phyloP scores from a whole-genome alignment of 2,797 vertebrate genomes.

The Tragopan temminckii region DNA sequence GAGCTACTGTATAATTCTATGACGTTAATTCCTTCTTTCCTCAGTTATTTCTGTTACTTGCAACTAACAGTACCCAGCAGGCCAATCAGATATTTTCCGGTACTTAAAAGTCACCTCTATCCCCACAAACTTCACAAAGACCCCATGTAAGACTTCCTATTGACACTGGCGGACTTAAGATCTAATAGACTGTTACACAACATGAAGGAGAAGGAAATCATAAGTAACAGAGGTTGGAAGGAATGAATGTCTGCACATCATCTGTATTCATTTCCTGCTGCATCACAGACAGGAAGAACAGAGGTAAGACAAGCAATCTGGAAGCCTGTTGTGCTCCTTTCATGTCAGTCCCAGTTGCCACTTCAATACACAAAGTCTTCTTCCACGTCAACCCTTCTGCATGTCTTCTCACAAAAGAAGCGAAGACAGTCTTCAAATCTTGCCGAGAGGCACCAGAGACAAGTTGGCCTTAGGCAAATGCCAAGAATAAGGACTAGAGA shows the following conservation, averaged over 20 bases:
- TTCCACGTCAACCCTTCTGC: not conserved
- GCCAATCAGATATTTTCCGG: not conserved
- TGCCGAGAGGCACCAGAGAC: not conserved
- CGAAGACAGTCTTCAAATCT: slow-evolving; percentile 2
- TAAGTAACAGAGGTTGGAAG: not conserved
- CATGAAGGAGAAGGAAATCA: not conserved
- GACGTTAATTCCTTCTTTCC: not conserved
- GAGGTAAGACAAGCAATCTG: slow-evolving; percentile 27
- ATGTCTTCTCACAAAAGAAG: not conserved
- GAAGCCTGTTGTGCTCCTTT: slow-evolving; percentile 7
- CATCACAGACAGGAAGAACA: not conserved
- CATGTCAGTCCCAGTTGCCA: slow-evolving; percentile 21
- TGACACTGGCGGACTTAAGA: not conserved
- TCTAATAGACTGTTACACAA: not conserved
- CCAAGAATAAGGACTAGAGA: not conserved
- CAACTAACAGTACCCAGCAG: not conserved
- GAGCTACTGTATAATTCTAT: too few species aligned
- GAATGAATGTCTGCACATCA: not conserved
- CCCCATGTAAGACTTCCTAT: not conserved
- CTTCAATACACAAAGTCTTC: slow-evolving; percentile 3
- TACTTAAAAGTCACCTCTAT: not conserved
- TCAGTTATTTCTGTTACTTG: not conserved
- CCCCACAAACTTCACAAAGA: not conserved
- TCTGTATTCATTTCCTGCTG: not conserved
- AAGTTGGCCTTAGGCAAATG: slow-evolving; percentile 42